Base-by-base conservation (phyloP, 2,888 invertebrate genomes). In the Smittia aterrima region DNA sequence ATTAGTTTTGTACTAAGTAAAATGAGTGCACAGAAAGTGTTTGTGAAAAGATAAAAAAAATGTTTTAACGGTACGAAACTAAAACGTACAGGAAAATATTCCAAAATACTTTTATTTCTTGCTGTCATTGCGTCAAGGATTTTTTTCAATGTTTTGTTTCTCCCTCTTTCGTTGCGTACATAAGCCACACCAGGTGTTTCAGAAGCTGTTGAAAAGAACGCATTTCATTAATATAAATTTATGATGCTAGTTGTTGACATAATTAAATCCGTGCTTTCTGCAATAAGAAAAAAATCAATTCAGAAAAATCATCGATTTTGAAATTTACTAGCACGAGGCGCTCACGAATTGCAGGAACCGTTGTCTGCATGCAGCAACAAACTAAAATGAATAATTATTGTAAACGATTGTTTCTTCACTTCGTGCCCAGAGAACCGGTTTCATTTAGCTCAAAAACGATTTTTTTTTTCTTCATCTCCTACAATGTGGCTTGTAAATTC, bases 141-240 rank as follows among this genome's bases (percentile, higher is more conserved):
- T 32, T 71, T 16, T 66, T 18, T 54, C 22, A 13, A 13, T 68
- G 20, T 68, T 9, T 27, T 2, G 25, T 1, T 38, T 16, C 27
- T 66, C 47, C 47, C 47, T 13, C 47, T 47, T 47, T 47, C 16
- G 47, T n/a, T 47, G 47, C 40, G 66, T 40, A 66, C n/a, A 47
- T 18, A 47, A 25, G 72, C 20, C 13, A 54, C 11, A 54, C 72
- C 72, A 72, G 72, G 72, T 72, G 72, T 62, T 58, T 20, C 62
- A 58, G 62, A 72, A 62, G 24, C 27, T 54, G 54, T 40, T 7
- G 13, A 13, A 11, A 16, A 20, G 27, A n/a, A 62, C 72, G 38
- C 58, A 72, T 72, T 72, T 62, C 72, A 72, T 62, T 72, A 72
- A 72, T 72, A 62, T 18, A 22, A 72, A 72, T 72, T 72, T 72